Evolutionary conservation across 2,113 vertebrate genomes (phyloP).

Genomic region (Apeltes quadracus): DNA sequence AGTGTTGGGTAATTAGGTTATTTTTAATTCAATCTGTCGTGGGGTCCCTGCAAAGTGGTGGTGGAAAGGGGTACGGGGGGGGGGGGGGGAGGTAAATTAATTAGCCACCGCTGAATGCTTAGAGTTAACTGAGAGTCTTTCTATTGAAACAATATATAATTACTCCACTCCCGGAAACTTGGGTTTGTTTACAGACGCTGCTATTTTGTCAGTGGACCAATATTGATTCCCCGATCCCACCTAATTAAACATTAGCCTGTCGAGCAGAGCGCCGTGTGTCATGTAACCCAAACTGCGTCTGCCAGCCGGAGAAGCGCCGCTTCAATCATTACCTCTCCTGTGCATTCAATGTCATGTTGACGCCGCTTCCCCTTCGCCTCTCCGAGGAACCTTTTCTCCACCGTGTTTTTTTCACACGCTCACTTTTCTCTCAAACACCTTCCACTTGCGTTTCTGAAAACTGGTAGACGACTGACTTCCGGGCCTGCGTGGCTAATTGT

Average conservation of each 20-base stretch:
- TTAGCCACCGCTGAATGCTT: constrained; percentile 44
- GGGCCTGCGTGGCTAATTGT: constrained; percentile 10
- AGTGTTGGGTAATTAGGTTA: constrained; percentile 63
- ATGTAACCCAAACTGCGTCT: constrained; percentile 34
- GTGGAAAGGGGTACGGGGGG: constrained; percentile 7
- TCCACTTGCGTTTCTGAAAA: neutral
- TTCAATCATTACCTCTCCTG: constrained; percentile 47
- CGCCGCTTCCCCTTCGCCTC: constrained; percentile 23
- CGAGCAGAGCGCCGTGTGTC: constrained; percentile 35
- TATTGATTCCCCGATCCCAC: constrained; percentile 56
- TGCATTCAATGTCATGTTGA: constrained; percentile 18
- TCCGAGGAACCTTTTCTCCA: neutral
- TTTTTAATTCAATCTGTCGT: constrained; percentile 59
- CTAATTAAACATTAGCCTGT: constrained; percentile 57
- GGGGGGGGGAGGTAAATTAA: constrained; percentile 49
- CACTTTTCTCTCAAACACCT: neutral
- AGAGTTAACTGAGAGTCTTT: constrained; percentile 53
- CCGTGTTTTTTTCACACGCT: neutral
- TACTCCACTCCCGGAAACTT: constrained; percentile 43
- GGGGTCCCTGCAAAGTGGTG: constrained; percentile 39
- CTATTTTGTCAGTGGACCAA: constrained; percentile 40
- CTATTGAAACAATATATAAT: constrained; percentile 31
- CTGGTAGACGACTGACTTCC: neutral
- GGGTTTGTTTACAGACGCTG: constrained; percentile 60
- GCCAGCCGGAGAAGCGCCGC: constrained; percentile 19